Conservation (phyloP, 2,113 vertebrate genomes). For the Rana temporaria region DNA sequence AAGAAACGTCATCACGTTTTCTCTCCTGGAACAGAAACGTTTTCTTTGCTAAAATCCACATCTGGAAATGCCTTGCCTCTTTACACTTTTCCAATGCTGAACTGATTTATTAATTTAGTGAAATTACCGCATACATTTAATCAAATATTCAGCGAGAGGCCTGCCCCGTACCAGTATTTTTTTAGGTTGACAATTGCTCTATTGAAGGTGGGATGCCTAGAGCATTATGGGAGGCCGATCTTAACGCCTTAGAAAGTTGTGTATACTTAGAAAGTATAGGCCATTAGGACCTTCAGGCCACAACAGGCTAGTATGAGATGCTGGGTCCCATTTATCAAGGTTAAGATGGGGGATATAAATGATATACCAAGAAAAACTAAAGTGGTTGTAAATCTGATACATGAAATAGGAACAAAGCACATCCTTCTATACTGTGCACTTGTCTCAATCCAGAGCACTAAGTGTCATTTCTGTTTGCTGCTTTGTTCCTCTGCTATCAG, state of each 20-base stretch:
- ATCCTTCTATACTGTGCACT: too few relatives aligned
- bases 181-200: conserved; percentile 39
- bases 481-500: too few relatives aligned
- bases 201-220: conserved; percentile 40
- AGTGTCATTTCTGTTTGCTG: too few relatives aligned
- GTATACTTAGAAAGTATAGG: neutral
- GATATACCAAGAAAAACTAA: too few relatives aligned
- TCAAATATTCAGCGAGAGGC: conserved; percentile 45
- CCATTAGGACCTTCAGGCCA: too few relatives aligned
- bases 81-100: conserved; percentile 83
- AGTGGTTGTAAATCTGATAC: too few relatives aligned
- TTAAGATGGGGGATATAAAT: too few relatives aligned
- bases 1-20: conserved; percentile 86
- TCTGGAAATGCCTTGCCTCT: conserved; percentile 85
- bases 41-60: conserved; percentile 83
- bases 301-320: too few relatives aligned
- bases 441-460: too few relatives aligned
- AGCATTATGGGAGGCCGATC: conserved; percentile 31
- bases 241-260: conserved; percentile 16
- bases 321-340: too few relatives aligned
- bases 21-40: conserved; percentile 81
- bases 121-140: conserved; percentile 57
- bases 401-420: too few relatives aligned
- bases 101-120: conserved; percentile 87
- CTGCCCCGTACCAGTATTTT: conserved; percentile 25